These are phyloP conservation scores for Athalia rosae DNA, from an alignment of 2,888 invertebrate genomes.

Conservation along the genomic window DNA sequence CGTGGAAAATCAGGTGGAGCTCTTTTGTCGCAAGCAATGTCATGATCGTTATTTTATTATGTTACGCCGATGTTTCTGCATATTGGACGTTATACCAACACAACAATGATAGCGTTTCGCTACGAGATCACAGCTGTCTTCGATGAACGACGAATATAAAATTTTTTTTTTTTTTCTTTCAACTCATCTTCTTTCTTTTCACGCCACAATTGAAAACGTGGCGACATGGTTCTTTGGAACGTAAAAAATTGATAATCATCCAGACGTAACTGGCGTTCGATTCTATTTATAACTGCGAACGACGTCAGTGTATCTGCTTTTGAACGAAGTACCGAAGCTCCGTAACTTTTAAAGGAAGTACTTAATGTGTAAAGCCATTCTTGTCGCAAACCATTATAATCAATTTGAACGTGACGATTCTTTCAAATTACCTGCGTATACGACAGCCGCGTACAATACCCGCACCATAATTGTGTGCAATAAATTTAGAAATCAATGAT, in stretches of 20 bases:
- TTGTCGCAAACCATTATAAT: conserved; percentile 10
- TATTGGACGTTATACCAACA: no score
- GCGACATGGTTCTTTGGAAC: conserved; percentile 11
- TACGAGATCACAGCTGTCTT: no score
- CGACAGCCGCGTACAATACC: neutral
- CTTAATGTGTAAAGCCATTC: conserved; percentile 51
- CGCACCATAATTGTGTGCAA: neutral
- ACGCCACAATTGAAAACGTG: neutral
- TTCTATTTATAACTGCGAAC: conserved; percentile 36
- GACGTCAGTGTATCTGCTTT: conserved; percentile 37
- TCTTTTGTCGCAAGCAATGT: no score
- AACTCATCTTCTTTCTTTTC: no score
- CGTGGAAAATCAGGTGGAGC: no score
- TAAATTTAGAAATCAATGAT: conserved; percentile 9
- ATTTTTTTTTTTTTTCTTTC: no score
- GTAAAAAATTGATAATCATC: conserved; percentile 34
- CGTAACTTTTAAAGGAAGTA: conserved; percentile 56
- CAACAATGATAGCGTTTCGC: no score
- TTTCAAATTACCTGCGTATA: neutral
- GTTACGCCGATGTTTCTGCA: no score
- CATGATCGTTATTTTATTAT: no score
- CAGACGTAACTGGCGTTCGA: conserved; percentile 4
- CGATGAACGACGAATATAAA: no score
- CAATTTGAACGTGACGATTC: conserved; percentile 26
- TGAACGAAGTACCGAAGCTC: conserved; percentile 4